Percentiles rank a stretch among this genome's conserved stretches.
phyloP scores from a whole-genome alignment of 2,888 invertebrate genomes.

The Theodoxus fluviatilis region DNA sequence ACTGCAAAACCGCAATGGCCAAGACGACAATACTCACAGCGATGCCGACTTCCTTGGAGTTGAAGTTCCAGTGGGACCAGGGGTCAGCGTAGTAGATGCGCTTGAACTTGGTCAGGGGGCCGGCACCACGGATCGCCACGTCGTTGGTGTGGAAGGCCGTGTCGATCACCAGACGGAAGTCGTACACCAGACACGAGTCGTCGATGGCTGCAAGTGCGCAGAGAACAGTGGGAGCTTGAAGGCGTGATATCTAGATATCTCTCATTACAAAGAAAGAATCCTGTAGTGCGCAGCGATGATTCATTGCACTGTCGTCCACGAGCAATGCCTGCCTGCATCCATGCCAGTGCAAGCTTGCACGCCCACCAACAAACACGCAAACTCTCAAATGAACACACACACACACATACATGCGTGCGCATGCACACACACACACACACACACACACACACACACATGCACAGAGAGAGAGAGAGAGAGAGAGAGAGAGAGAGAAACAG shows the following conservation, averaged over 20 bases:
- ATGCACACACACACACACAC: too few species aligned
- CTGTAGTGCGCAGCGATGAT: too few species aligned
- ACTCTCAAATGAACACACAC: slow-evolving; percentile 18
- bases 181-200: slow-evolving; percentile 65
- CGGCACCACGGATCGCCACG: slow-evolving; percentile 63
- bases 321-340: too few species aligned
- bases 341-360: too few species aligned
- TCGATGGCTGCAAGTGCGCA: slow-evolving; percentile 57
- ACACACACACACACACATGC: not conserved
- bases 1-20: too few species aligned
- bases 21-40: slow-evolving; percentile 43
- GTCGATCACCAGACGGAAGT: slow-evolving; percentile 65
- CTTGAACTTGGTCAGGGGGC: slow-evolving; percentile 65
- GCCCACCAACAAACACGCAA: not conserved
- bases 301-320: too few species aligned
- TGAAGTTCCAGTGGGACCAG: slow-evolving; percentile 64
- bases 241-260: too few species aligned
- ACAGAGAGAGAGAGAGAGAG: not conserved
- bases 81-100: slow-evolving; percentile 64
- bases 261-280: too few species aligned
- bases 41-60: slow-evolving; percentile 65
- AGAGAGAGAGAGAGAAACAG: slow-evolving; percentile 12
- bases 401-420: too few species aligned
- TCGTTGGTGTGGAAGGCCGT: slow-evolving; percentile 66
- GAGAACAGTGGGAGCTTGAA: too few species aligned